Conservation (phyloP, 2,113 vertebrate species). For the Albula goreensis region DNA sequence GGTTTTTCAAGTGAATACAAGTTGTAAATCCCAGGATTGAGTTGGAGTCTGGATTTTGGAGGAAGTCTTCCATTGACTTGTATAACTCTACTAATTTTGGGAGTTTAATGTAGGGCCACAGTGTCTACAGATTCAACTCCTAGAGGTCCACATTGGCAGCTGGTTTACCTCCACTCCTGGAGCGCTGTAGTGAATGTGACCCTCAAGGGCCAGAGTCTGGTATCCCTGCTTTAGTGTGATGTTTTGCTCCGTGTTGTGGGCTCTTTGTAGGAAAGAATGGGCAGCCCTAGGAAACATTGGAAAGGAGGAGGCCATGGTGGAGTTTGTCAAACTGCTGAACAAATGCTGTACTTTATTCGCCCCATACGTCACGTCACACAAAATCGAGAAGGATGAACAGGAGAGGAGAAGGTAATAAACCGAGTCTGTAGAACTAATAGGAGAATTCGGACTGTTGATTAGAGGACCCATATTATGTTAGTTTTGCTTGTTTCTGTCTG, state of each 20-base stretch:
- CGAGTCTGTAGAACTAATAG: background rate
- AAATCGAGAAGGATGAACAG: conserved; percentile 95
- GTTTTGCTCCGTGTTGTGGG: background rate
- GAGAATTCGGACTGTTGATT: no score
- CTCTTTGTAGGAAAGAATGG: conserved; percentile 88
- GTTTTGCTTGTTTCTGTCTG: background rate
- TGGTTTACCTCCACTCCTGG: no score
- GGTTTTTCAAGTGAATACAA: no score
- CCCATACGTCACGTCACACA: conserved; percentile 90
- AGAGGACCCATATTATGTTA: no score
- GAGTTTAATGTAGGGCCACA: no score
- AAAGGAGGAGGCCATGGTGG: conserved; percentile 92
- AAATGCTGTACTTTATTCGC: conserved; percentile 94
- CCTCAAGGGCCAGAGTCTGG: background rate
- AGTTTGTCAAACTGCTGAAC: conserved; percentile 90
- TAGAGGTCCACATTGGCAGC: no score
- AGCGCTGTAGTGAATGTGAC: no score
- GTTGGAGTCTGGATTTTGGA: no score
- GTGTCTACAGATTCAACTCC: no score
- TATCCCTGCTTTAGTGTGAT: background rate
- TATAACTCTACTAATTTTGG: no score
- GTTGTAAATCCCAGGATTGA: no score
- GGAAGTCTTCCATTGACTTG: no score
- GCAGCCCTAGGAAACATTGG: conserved; percentile 86
- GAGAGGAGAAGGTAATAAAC: conserved; percentile 86